Conservation (phyloP, 2,797 vertebrate species). For the Poeciliopsis presidionis region DNA sequence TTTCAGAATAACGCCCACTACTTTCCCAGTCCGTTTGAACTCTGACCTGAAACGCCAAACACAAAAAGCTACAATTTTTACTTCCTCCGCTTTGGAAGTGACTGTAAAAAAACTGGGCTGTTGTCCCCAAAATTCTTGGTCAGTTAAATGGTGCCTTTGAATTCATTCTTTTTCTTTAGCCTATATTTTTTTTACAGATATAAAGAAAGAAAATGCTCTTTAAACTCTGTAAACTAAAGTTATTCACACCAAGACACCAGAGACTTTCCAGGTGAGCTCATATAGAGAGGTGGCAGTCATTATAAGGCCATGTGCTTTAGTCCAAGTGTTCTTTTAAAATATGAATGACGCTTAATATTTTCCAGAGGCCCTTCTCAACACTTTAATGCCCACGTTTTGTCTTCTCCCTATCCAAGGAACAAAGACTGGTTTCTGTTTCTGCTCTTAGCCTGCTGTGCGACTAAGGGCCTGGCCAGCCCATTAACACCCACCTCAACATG, state of each 20-base stretch:
- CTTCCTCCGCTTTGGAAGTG: conserved; percentile 55
- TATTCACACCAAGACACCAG: conserved; percentile 48
- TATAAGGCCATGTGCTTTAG: conserved; percentile 63
- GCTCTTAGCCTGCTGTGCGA: conserved; percentile 86
- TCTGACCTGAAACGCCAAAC: conserved; percentile 72
- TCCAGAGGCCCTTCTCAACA: conserved; percentile 79
- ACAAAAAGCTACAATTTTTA: conserved; percentile 68
- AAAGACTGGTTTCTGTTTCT: conserved; percentile 87
- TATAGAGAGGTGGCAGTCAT: conserved; percentile 68
- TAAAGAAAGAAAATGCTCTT: background rate
- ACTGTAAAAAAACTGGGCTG: conserved; percentile 49
- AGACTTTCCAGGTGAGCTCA: conserved; percentile 66
- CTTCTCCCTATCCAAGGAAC: conserved; percentile 74
- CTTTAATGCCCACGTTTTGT: conserved; percentile 73
- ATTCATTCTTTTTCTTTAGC: background rate
- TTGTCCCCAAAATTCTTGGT: conserved; percentile 24
- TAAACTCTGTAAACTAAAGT: conserved; percentile 41
- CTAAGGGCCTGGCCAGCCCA: conserved; percentile 85
- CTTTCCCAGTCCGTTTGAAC: conserved; percentile 83
- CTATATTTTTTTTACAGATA: background rate
- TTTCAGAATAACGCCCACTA: conserved; percentile 81
- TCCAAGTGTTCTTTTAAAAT: conserved; percentile 73
- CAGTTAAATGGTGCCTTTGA: background rate
- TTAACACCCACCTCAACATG: conserved; percentile 91
- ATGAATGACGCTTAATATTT: conserved; percentile 81